Conservation (phyloP, 37 sponge, comb jelly and placozoan species). For the Crambe crambe region DNA sequence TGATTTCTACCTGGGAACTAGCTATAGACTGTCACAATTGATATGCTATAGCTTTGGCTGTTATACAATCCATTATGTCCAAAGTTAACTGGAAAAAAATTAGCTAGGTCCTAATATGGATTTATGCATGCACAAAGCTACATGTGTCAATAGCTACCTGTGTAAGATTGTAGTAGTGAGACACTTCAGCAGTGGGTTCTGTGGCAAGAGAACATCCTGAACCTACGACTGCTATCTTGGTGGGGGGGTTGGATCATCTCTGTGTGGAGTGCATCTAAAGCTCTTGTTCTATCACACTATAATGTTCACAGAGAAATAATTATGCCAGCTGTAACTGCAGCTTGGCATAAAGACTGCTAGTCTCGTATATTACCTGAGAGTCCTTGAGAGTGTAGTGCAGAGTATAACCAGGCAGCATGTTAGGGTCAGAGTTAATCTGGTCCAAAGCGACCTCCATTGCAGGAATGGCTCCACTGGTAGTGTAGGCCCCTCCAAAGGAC, state of each 20-base stretch:
- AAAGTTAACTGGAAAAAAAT: too few species aligned
- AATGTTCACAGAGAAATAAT: too few species aligned
- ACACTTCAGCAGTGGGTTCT: conserved; percentile 36
- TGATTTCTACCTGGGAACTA: too few species aligned
- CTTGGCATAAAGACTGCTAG: not conserved
- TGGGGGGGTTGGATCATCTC: not conserved
- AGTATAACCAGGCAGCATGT: conserved; percentile 26
- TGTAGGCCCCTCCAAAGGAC: conserved; percentile 43
- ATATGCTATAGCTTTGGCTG: too few species aligned
- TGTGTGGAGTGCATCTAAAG: conserved; percentile 3
- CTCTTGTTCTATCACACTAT: conserved; percentile 20
- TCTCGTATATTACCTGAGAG: conserved; percentile 35
- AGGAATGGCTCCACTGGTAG: conserved; percentile 20
- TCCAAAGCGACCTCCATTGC: conserved; percentile 35
- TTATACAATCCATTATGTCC: too few species aligned
- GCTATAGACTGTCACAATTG: too few species aligned
- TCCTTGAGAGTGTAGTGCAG: conserved; percentile 31
- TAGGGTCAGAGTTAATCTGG: conserved; percentile 26
- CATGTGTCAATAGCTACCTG: too few species aligned
- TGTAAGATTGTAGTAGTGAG: conserved; percentile 27
- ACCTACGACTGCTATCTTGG: conserved; percentile 28
- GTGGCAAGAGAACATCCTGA: conserved; percentile 38
- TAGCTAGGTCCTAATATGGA: too few species aligned
- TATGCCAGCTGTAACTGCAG: too few species aligned
- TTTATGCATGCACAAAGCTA: too few species aligned